A percentile compares a stretch with the other conserved stretches of the same genome.
These are phyloP conservation scores for Leptestheria dahalacensis DNA, from an alignment of 1,140 invertebrate species.

Conservation along the genomic window DNA sequence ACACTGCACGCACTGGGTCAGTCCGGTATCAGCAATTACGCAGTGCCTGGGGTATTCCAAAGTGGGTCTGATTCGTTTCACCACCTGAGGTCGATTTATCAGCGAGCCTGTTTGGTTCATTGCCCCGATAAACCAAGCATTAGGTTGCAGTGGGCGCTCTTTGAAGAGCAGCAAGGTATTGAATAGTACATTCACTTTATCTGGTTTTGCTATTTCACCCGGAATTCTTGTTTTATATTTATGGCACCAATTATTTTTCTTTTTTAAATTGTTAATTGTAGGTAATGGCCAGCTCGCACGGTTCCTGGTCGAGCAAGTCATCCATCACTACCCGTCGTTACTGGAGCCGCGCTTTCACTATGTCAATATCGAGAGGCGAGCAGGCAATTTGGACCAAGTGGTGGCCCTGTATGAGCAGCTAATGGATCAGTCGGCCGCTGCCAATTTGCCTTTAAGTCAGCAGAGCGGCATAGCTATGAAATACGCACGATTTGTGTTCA, in stretches of 20 bases:
- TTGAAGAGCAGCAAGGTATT: slow-evolving; percentile 69
- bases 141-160: slow-evolving; percentile 84
- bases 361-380: slow-evolving; percentile 72
- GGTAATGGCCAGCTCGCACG: slow-evolving; percentile 12
- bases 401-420: slow-evolving; percentile 67
- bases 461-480: slow-evolving; percentile 4
- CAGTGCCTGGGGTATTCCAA: neutral
- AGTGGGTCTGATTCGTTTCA: slow-evolving; percentile 2
- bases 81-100: slow-evolving; percentile 59
- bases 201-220: neutral
- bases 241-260: too few species aligned
- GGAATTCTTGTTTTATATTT: too few species aligned
- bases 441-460: neutral
- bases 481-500: slow-evolving; percentile 12
- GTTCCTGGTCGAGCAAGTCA: slow-evolving; percentile 11
- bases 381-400: slow-evolving; percentile 57
- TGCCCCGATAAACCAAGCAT: slow-evolving; percentile 82
- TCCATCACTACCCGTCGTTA: slow-evolving; percentile 41
- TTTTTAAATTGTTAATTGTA: neutral
- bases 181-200: neutral
- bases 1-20: neutral
- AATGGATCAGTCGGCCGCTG: slow-evolving; percentile 33
- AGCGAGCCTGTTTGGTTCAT: slow-evolving; percentile 80
- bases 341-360: slow-evolving; percentile 57
- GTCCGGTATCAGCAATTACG: neutral